A percentile compares a stretch with the other conserved stretches of the same genome.
Conservation (phyloP, 2,888 invertebrate species). For the Drosophila recens region DNA sequence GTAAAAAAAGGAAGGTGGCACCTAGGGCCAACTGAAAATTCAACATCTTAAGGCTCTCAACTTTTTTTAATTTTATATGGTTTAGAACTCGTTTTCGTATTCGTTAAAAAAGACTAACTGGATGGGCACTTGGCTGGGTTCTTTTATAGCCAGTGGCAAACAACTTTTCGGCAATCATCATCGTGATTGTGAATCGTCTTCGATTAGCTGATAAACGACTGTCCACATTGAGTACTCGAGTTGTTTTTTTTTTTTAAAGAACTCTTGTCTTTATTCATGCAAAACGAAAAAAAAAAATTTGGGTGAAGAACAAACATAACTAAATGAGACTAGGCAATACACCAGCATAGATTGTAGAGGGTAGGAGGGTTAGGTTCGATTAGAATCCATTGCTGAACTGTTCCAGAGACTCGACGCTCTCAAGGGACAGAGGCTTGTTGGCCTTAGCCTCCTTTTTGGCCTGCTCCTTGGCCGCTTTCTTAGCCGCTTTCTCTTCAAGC, state of each 20-base stretch:
- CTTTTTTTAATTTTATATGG: slow-evolving; percentile 25
- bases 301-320: slow-evolving; percentile 30
- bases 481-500: slow-evolving; percentile 68
- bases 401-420: slow-evolving; percentile 46
- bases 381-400: slow-evolving; percentile 25
- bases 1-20: slow-evolving; percentile 23
- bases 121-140: slow-evolving; percentile 34
- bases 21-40: slow-evolving; percentile 30
- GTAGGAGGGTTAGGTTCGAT: slow-evolving; percentile 1
- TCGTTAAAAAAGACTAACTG: slow-evolving; percentile 69
- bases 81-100: slow-evolving; percentile 33
- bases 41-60: slow-evolving; percentile 33
- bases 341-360: slow-evolving; percentile 60
- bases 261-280: slow-evolving; percentile 65
- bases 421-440: slow-evolving; percentile 42
- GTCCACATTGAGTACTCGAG: slow-evolving; percentile 1
- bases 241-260: slow-evolving; percentile 41
- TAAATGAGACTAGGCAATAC: slow-evolving; percentile 53
- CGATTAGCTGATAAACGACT: slow-evolving; percentile 64
- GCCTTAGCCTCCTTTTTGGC: slow-evolving; percentile 69
- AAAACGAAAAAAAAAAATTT: slow-evolving; percentile 28
- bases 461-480: slow-evolving; percentile 72
- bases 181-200: slow-evolving; percentile 30
- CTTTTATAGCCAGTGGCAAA: slow-evolving; percentile 71
- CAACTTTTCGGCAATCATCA: slow-evolving; percentile 31